phyloP scores from a whole-genome alignment of 2,888 invertebrate species.

The Cephonodes hylas region DNA sequence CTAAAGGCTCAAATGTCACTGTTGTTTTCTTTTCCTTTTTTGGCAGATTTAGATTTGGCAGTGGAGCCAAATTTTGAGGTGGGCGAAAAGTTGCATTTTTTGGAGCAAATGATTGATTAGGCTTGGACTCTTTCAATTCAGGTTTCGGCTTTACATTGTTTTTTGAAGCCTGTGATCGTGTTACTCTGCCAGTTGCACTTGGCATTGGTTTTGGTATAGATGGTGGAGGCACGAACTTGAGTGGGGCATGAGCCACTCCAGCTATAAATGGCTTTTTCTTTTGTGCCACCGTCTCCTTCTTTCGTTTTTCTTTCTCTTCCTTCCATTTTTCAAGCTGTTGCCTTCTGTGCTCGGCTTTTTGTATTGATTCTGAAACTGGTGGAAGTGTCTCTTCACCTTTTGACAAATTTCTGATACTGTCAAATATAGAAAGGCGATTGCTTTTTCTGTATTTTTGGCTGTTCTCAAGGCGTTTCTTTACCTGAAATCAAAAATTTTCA shows the following conservation, averaged over 20 bases:
- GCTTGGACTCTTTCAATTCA: slow-evolving; percentile 19
- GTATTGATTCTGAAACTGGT: slow-evolving; percentile 32
- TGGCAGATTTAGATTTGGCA: slow-evolving; percentile 38
- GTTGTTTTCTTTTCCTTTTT: slow-evolving; percentile 31
- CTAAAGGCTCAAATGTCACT: slow-evolving; percentile 41
- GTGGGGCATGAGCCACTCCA: slow-evolving; percentile 50
- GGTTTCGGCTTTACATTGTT: slow-evolving; percentile 20
- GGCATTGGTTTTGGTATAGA: slow-evolving; percentile 42
- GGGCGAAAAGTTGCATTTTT: slow-evolving; percentile 75
- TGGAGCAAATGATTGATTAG: slow-evolving; percentile 74
- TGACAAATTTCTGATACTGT: slow-evolving; percentile 52
- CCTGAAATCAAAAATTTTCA: slow-evolving; percentile 42
- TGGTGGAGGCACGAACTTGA: slow-evolving; percentile 58
- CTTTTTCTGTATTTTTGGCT: slow-evolving; percentile 53
- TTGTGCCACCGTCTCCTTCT: slow-evolving; percentile 47
- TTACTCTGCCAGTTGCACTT: slow-evolving; percentile 60
- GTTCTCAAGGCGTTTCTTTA: slow-evolving; percentile 51
- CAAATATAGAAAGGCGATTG: slow-evolving; percentile 52
- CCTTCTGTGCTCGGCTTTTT: slow-evolving; percentile 52
- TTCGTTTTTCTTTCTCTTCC: slow-evolving; percentile 62
- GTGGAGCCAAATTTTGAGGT: slow-evolving; percentile 51
- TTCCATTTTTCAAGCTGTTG: slow-evolving; percentile 70
- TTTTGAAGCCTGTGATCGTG: slow-evolving; percentile 55
- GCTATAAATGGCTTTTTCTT: slow-evolving; percentile 68
- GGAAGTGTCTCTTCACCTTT: slow-evolving; percentile 41